These are phyloP conservation scores for Sisyra terminalis DNA, from an alignment of 2,888 invertebrate genomes.

Conservation along the genomic window DNA sequence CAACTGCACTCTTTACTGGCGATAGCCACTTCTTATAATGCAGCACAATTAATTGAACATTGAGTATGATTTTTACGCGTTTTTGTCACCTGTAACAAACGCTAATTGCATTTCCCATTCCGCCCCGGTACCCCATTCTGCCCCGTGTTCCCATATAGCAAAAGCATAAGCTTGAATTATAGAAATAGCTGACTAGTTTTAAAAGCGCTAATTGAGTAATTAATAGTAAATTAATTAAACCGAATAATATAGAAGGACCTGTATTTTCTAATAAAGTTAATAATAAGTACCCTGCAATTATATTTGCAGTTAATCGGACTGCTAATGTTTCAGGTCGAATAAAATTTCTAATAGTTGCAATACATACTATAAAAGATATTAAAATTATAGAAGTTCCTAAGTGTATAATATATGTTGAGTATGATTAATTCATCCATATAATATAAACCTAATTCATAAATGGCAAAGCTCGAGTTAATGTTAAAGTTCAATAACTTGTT, in stretches of 20 bases:
- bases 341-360: too few relatives aligned
- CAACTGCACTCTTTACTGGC: too few relatives aligned
- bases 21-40: too few relatives aligned
- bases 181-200: slow-evolving; percentile 38
- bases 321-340: slow-evolving; percentile 50
- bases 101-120: too few relatives aligned
- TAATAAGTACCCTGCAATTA: slow-evolving; percentile 56
- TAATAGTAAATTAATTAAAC: slow-evolving; percentile 21
- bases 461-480: slow-evolving; percentile 39
- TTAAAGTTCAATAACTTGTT: slow-evolving; percentile 44
- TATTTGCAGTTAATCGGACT: slow-evolving; percentile 57
- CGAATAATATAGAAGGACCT: slow-evolving; percentile 16
- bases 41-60: too few relatives aligned
- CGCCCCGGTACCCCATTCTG: too few relatives aligned
- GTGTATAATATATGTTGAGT: too few relatives aligned
- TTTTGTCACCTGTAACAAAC: too few relatives aligned
- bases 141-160: too few relatives aligned
- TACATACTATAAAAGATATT: slow-evolving; percentile 57
- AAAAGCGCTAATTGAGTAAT: slow-evolving; percentile 33
- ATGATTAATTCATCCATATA: slow-evolving; percentile 47
- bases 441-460: slow-evolving; percentile 48
- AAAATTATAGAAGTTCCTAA: slow-evolving; percentile 43
- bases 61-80: too few relatives aligned
- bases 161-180: slow-evolving; percentile 52
- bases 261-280: slow-evolving; percentile 40